These are phyloP conservation scores for Pomatorhinus ruficollis DNA, from an alignment of 2,113 vertebrate species.

Conservation along the genomic window DNA sequence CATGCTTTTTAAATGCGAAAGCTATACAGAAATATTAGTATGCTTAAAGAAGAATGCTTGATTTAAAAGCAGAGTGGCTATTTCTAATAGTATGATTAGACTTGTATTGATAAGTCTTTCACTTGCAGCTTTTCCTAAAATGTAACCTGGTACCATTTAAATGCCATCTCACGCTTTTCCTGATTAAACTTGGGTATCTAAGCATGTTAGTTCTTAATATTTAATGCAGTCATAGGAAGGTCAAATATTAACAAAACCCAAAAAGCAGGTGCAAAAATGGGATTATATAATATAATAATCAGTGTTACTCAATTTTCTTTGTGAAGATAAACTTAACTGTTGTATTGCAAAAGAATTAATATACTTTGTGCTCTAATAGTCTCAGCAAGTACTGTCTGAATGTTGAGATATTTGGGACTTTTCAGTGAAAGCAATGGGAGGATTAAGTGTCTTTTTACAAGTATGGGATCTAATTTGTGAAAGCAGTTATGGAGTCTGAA, in stretches of 20 bases:
- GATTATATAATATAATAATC: neutral
- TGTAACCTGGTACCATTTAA: neutral
- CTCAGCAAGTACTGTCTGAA: neutral
- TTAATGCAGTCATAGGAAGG: neutral
- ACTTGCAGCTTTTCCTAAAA: neutral
- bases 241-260: neutral
- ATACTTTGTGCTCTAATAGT: neutral
- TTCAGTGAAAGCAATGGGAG: neutral
- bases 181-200: neutral
- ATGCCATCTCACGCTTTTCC: neutral
- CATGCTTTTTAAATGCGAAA: neutral
- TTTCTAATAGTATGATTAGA: neutral
- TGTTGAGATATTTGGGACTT: neutral
- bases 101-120: neutral
- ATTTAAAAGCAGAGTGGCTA: neutral
- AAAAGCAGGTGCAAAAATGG: neutral
- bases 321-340: neutral
- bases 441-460: neutral
- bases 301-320: neutral
- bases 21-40: neutral
- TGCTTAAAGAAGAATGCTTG: neutral
- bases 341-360: neutral
- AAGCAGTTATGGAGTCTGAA: neutral
- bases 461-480: neutral
- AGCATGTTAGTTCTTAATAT: neutral